These are phyloP conservation scores for Helleia helle DNA, from an alignment of 2,888 invertebrate species.

Conservation along the genomic window DNA sequence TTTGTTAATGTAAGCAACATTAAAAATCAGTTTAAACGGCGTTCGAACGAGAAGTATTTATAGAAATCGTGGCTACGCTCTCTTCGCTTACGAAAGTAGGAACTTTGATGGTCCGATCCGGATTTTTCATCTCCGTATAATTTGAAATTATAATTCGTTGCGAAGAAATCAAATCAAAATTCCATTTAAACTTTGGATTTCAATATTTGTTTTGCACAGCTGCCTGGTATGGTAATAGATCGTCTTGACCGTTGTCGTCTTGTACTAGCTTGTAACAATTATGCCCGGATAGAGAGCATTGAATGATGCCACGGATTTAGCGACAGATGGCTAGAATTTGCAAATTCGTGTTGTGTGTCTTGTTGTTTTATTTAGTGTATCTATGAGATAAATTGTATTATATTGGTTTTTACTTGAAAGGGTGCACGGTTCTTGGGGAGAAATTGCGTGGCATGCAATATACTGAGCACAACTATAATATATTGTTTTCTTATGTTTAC, in stretches of 20 bases:
- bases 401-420: too few species aligned
- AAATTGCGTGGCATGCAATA: too few species aligned
- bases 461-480: too few species aligned
- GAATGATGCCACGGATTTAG: conserved; percentile 6
- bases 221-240: conserved; percentile 35
- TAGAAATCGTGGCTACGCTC: conserved; percentile 23
- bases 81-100: conserved; percentile 29
- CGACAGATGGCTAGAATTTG: conserved; percentile 9
- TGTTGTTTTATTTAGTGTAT: too few species aligned
- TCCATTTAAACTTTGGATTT: conserved; percentile 67
- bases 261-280: conserved; percentile 13
- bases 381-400: too few species aligned
- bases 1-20: conserved; percentile 32
- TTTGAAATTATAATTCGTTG: conserved; percentile 68
- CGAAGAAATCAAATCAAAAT: conserved; percentile 71
- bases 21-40: conserved; percentile 59
- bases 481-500: too few species aligned
- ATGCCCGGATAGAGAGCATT: conserved; percentile 11
- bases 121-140: conserved; percentile 69
- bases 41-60: conserved; percentile 43
- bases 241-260: conserved; percentile 16
- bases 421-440: too few species aligned
- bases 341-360: background rate
- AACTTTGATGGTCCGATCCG: conserved; percentile 64
- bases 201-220: conserved; percentile 61